phyloP scores from a whole-genome alignment of 2,797 vertebrate genomes.

The Gallinago nigripennis region DNA sequence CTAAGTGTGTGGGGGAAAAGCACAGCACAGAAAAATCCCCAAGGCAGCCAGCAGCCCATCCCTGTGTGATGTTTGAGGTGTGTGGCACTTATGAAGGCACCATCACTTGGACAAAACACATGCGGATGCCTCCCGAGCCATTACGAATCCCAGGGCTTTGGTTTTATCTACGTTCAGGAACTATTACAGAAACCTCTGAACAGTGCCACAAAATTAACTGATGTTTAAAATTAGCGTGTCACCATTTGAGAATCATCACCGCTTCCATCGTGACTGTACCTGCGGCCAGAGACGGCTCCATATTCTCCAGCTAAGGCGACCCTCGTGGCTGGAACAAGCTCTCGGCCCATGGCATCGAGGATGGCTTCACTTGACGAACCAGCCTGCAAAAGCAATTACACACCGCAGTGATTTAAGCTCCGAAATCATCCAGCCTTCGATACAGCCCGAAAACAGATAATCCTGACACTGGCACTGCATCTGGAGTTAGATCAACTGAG shows the following conservation, averaged over 20 bases:
- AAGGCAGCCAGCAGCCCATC: not conserved
- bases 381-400: conserved; percentile 75
- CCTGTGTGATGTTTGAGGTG: fast-evolving
- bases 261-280: conserved; percentile 60
- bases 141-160: not conserved
- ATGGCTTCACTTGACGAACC: conserved; percentile 91
- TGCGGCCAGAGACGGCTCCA: conserved; percentile 68
- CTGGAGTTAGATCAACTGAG: not conserved
- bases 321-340: conserved; percentile 86
- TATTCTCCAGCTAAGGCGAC: conserved; percentile 81
- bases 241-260: fast-evolving
- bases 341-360: conserved; percentile 86
- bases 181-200: not conserved
- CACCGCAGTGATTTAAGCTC: fast-evolving
- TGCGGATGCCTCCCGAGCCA: fast-evolving
- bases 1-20: not conserved
- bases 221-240: fast-evolving
- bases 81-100: not conserved
- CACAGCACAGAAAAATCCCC: not conserved
- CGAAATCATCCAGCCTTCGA: fast-evolving
- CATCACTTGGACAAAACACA: fast-evolving
- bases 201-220: not conserved
- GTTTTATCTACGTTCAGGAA: not conserved
- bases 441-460: fast-evolving
- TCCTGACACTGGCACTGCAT: fast-evolving